Evolutionary conservation across 92 coral and sea anemone genomes (phyloP), one percentile per base, ranked within the genome.

Genomic region (Desmophyllum pertusum): DNA sequence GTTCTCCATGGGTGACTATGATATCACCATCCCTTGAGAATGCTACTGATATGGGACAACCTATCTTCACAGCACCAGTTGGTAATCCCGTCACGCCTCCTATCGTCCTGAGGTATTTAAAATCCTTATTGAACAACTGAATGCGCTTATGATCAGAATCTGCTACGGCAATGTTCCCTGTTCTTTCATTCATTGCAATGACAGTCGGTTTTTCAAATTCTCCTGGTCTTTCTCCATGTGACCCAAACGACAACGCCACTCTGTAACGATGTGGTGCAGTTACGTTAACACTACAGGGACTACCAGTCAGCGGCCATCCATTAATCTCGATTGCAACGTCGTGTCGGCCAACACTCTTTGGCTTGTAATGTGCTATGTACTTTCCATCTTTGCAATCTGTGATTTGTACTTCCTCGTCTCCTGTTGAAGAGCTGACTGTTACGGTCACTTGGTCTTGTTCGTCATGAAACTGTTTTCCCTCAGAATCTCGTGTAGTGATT

Each of bases 351-450:
- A 78, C 46, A 0, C 66, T 27, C 37, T 18, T 40, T 61, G 83
- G 88, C 23, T 31, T 69, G 81, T 76, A 90, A n/a, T n/a, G n/a
- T 2, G 85, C 92, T 41, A 48, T 70, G 57, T 89, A 89, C 17
- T 79, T 88, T 1, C 92, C 92, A 76, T 89, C 92, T 73, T 81
- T 84, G 40, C 86, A 77, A 74, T 89, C 89, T 43, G 73, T 82
- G 5, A 85, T 41, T 19, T 61, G 53, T 5, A 75, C 77, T 30
- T 80, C 35, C 73, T 80, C 59, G 38, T 43, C 57, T 7, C 79
- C 61, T 37, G 61, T 68, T 57, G 84, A 80, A 61, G 46, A 68
- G 35, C 75, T 48, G 66, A n/a, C n/a, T n/a, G n/a, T n/a, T n/a
- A n/a, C n/a, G n/a, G n/a, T n/a, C n/a, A n/a, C n/a, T n/a, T n/a